These are phyloP conservation scores for Cichladusa arquata DNA, from an alignment of 2,113 vertebrate genomes.

Conservation along the genomic window DNA sequence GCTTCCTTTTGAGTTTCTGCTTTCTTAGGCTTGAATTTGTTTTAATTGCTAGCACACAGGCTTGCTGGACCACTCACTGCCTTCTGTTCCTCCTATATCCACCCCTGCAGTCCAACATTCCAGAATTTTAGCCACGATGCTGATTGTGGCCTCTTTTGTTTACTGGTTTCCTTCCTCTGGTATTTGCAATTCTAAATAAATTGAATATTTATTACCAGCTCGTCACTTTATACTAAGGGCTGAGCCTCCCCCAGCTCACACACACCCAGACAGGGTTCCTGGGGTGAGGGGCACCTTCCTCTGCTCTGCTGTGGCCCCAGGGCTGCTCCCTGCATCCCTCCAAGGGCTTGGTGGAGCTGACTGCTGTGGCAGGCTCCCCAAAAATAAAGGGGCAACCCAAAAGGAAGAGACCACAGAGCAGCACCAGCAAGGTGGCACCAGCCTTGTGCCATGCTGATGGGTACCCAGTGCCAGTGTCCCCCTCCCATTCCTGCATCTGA, in stretches of 20 bases:
- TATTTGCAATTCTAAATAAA: slow-evolving; percentile 67
- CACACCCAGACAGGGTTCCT: not conserved
- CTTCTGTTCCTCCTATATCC: not conserved
- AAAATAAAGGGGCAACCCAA: not conserved
- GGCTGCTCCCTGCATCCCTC: not conserved
- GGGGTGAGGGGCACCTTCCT: not conserved
- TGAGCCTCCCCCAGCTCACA: not conserved
- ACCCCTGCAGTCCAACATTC: not conserved
- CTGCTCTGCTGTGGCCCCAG: rapidly evolving
- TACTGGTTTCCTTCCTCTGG: slow-evolving; percentile 27
- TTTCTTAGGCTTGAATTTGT: not conserved
- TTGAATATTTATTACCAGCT: slow-evolving; percentile 63
- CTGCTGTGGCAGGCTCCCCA: not conserved
- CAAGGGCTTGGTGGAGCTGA: not conserved
- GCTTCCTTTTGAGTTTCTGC: slow-evolving; percentile 42
- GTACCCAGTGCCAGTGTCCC: not conserved
- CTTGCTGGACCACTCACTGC: not conserved
- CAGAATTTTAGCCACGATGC: slow-evolving; percentile 10
- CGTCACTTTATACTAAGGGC: not conserved
- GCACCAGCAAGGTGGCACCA: not conserved
- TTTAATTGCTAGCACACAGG: not conserved
- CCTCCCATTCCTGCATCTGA: not conserved
- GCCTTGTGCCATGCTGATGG: rapidly evolving
- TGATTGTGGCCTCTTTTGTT: not conserved
- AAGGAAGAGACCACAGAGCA: not conserved